These are phyloP conservation scores for Melinopterus prodromus DNA, from an alignment of 2,888 invertebrate species.

Conservation along the genomic window DNA sequence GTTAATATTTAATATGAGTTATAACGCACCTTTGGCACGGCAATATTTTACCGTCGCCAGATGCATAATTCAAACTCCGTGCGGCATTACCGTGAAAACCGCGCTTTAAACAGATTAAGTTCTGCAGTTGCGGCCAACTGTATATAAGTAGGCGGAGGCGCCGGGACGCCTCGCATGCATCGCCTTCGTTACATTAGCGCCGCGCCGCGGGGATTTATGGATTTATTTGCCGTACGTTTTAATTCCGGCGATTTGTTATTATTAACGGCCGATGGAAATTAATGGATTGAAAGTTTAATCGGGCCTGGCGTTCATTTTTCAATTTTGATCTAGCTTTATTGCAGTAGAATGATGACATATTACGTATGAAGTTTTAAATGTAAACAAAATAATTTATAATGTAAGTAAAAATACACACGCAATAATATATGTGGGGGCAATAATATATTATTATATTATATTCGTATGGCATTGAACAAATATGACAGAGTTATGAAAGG, in stretches of 20 bases:
- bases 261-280: neutral
- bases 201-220: neutral
- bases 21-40: constrained; percentile 23
- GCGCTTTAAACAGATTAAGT: constrained; percentile 27
- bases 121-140: constrained; percentile 9
- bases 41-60: constrained; percentile 21
- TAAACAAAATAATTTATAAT: too few relatives aligned
- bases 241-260: neutral
- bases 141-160: neutral
- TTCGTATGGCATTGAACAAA: too few relatives aligned
- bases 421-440: too few relatives aligned
- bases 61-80: constrained; percentile 23
- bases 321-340: neutral
- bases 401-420: too few relatives aligned
- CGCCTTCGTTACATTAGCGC: constrained; percentile 4
- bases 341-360: neutral
- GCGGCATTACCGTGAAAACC: constrained; percentile 19
- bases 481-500: too few relatives aligned
- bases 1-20: constrained; percentile 23
- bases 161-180: neutral
- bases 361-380: too few relatives aligned
- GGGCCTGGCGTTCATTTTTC: neutral
- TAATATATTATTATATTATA: too few relatives aligned
- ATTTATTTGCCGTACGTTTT: neutral
- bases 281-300: neutral